Evolutionary conservation across 2,113 vertebrate genomes (phyloP).

Genomic region (Suncus etruscus): DNA sequence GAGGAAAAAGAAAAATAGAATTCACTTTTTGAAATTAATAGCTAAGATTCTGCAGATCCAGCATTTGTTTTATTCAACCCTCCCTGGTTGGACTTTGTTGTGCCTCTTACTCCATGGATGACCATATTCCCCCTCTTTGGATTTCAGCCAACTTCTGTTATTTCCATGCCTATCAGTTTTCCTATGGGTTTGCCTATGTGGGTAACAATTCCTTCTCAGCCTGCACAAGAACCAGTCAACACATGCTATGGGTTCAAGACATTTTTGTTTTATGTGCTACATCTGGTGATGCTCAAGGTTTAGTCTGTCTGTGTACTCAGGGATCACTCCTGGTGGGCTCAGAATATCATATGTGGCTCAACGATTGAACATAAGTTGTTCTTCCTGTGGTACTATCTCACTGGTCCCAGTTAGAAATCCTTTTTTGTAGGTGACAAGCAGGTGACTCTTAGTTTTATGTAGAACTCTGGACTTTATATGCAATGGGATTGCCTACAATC

Average conservation of each 20-base stretch:
- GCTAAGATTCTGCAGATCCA: neutral
- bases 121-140: neutral
- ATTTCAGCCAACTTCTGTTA: neutral
- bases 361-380: too few relatives aligned
- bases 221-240: neutral
- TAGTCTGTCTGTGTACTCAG: too few relatives aligned
- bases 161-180: too few relatives aligned
- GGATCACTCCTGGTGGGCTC: too few relatives aligned
- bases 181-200: neutral
- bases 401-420: too few relatives aligned
- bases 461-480: neutral
- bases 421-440: neutral
- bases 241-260: neutral
- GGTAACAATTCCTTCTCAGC: neutral
- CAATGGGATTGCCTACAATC: neutral
- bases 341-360: too few relatives aligned
- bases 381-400: too few relatives aligned
- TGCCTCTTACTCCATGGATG: neutral
- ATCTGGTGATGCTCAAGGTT: too few relatives aligned
- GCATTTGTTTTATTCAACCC: neutral
- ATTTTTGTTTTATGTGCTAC: neutral
- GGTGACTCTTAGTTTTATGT: neutral
- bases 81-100: neutral
- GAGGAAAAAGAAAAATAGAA: too few relatives aligned
- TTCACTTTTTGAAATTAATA: too few relatives aligned